Evolutionary conservation across 2,797 vertebrate species (phyloP).

Genomic region (Melanotaenia trifasciata): DNA sequence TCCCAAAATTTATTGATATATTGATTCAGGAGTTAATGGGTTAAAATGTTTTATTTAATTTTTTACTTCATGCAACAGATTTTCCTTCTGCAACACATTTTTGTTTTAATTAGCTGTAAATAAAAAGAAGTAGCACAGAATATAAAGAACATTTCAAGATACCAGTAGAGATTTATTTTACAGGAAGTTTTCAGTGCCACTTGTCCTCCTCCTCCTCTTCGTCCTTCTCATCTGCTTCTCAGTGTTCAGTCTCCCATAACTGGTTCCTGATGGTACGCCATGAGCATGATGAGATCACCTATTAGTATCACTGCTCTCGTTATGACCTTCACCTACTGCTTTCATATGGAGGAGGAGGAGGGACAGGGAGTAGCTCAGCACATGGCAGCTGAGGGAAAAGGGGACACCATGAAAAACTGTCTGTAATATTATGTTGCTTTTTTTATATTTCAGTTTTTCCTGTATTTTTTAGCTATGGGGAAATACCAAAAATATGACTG

Average conservation of each 20-base stretch:
- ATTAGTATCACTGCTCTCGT: slow-evolving; percentile 50
- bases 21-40: too few species aligned
- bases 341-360: slow-evolving; percentile 16
- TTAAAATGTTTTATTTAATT: too few species aligned
- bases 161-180: background rate
- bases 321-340: slow-evolving; percentile 33
- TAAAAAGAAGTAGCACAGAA: too few species aligned
- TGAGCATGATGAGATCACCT: slow-evolving; percentile 54
- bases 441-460: too few species aligned
- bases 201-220: slow-evolving; percentile 7
- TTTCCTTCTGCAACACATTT: too few species aligned
- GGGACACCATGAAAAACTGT: background rate
- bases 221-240: slow-evolving; percentile 25
- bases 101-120: background rate
- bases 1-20: too few species aligned
- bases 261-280: slow-evolving; percentile 41
- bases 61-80: too few species aligned
- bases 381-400: background rate
- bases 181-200: background rate
- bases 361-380: background rate
- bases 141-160: too few species aligned
- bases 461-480: too few species aligned
- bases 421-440: too few species aligned
- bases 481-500: too few species aligned
- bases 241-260: slow-evolving; percentile 60